Percentiles rank a stretch among this genome's conserved stretches.
phyloP scores from a whole-genome alignment of 1,140 invertebrate genomes.

The Cydia pomonella region DNA sequence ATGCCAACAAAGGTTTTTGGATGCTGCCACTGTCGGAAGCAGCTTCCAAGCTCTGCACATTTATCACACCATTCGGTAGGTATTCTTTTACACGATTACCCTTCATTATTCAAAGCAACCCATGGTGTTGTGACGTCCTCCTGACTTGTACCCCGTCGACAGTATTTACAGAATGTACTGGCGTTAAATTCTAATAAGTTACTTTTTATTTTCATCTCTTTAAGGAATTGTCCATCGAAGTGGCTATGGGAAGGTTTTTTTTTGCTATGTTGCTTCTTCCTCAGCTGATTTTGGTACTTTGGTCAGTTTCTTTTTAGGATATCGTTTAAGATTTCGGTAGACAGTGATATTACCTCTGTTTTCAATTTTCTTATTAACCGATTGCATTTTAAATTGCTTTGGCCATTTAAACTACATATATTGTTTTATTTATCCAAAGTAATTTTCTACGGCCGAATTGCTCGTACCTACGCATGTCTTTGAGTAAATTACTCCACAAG shows the following conservation, averaged over 20 bases:
- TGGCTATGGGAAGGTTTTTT: not conserved
- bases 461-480: not conserved
- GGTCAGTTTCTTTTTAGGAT: not conserved
- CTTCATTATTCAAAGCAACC: too few species aligned
- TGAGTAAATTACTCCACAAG: not conserved
- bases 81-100: too few species aligned
- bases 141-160: not conserved
- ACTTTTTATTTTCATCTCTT: not conserved
- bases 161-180: not conserved
- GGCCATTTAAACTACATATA: not conserved
- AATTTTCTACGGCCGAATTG: not conserved
- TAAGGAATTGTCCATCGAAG: not conserved
- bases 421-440: conserved; percentile 1
- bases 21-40: too few species aligned
- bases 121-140: not conserved
- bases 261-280: not conserved
- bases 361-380: not conserved
- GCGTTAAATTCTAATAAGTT: not conserved
- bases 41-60: too few species aligned
- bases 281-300: not conserved
- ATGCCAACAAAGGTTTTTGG: too few species aligned
- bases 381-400: not conserved
- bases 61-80: too few species aligned
- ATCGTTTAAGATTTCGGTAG: not conserved
- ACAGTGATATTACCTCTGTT: not conserved